Percentiles rank a stretch among this genome's conserved stretches.
Conservation (phyloP, 92 coral and sea anemone genomes). For the Heliopora coerulea region DNA sequence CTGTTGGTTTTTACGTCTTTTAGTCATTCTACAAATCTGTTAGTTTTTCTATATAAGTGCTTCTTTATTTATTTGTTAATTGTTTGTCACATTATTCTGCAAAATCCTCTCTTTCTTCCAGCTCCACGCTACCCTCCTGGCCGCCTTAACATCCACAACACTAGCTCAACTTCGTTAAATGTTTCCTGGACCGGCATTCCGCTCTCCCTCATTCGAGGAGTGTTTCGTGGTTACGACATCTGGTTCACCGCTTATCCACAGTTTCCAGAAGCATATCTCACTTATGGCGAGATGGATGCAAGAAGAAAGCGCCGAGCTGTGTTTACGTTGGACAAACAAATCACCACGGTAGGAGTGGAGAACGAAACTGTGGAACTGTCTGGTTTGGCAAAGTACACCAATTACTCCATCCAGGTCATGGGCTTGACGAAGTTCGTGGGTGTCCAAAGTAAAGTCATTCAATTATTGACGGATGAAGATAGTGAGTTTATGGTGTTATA, state of each 20-base stretch:
- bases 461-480: slow-evolving; percentile 54
- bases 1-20: not conserved
- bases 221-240: slow-evolving; percentile 6
- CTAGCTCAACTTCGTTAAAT: slow-evolving; percentile 16
- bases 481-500: slow-evolving; percentile 56
- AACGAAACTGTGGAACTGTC: slow-evolving; percentile 39
- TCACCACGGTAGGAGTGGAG: not conserved
- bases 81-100: not conserved
- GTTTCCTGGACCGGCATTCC: slow-evolving; percentile 9
- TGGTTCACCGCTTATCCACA: slow-evolving; percentile 26
- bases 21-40: not conserved
- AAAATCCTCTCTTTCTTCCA: not conserved
- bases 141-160: not conserved
- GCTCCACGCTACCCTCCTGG: slow-evolving; percentile 9
- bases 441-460: slow-evolving; percentile 20
- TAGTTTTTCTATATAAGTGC: not conserved
- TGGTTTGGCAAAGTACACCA: slow-evolving; percentile 46
- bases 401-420: slow-evolving; percentile 45
- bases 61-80: not conserved
- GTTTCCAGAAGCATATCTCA: slow-evolving; percentile 17
- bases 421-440: slow-evolving; percentile 57
- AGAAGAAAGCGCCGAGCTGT: slow-evolving; percentile 5
- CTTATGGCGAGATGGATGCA: slow-evolving; percentile 23
- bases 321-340: slow-evolving; percentile 14
- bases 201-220: slow-evolving; percentile 11